Percentiles rank a stretch among this genome's conserved stretches.
phyloP scores from a whole-genome alignment of 2,888 invertebrate genomes.

The Ophonus ardosiacus region DNA sequence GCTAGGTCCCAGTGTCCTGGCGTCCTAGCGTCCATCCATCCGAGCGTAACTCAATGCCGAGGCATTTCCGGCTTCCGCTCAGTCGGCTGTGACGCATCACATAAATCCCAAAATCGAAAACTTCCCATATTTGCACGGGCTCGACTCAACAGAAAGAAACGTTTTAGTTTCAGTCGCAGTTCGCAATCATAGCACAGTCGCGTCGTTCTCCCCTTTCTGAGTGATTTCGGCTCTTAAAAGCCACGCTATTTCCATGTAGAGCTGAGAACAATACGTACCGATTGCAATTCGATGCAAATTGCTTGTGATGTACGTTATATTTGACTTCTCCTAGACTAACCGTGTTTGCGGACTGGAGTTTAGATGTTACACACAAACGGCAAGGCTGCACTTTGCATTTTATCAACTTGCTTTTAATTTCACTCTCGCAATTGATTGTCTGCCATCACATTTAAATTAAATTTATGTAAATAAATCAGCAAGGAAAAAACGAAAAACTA shows the following conservation, averaged over 20 bases:
- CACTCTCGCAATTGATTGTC: background rate
- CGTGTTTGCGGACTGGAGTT: constrained; percentile 28
- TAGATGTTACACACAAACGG: background rate
- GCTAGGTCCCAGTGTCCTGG: constrained; percentile 7
- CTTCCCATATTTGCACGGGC: constrained; percentile 50
- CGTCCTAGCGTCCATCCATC: constrained; percentile 56
- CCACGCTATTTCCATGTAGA: constrained; percentile 73
- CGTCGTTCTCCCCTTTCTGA: constrained; percentile 64
- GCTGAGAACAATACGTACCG: constrained; percentile 70
- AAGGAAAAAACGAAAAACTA: too few species aligned
- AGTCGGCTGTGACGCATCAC: constrained; percentile 59
- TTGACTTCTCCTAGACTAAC: constrained; percentile 26
- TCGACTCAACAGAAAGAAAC: constrained; percentile 68
- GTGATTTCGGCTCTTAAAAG: constrained; percentile 70
- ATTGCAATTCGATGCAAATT: constrained; percentile 73
- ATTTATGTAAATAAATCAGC: background rate
- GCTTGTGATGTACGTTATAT: constrained; percentile 50
- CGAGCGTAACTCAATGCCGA: constrained; percentile 59
- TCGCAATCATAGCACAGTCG: constrained; percentile 64
- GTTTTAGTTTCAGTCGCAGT: constrained; percentile 70
- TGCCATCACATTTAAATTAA: background rate
- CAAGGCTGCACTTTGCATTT: background rate
- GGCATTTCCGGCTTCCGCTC: constrained; percentile 61
- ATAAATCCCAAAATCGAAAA: constrained; percentile 63
- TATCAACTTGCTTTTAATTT: background rate